Evolutionary conservation across 2,888 invertebrate species (phyloP).

Genomic region (Octodonta nipae): DNA sequence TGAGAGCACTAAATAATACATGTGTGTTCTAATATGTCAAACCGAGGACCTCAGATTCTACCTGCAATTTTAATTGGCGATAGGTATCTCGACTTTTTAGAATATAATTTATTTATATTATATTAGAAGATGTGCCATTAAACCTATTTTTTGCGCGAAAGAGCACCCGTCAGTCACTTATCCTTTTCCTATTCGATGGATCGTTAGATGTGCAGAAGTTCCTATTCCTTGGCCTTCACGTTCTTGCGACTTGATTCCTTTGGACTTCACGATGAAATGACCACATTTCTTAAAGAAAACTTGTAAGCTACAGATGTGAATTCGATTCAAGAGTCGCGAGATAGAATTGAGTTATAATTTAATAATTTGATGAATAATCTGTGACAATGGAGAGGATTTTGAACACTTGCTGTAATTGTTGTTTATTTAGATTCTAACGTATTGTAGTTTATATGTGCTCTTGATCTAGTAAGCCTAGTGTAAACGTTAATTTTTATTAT

Average conservation of each 20-base stretch:
- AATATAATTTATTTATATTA: not conserved
- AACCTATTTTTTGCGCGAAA: not conserved
- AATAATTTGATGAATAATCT: not conserved
- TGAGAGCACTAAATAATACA: too few species aligned
- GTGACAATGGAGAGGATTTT: not conserved
- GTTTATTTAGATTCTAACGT: too few species aligned
- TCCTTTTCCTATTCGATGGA: not conserved
- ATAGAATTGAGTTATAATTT: not conserved
- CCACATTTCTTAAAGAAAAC: not conserved
- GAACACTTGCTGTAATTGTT: slow-evolving; percentile 2
- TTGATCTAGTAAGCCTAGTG: too few species aligned
- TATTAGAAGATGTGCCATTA: not conserved
- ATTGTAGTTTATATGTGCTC: too few species aligned
- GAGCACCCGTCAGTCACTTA: not conserved
- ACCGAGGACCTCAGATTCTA: not conserved
- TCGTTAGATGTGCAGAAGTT: not conserved
- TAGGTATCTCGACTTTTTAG: not conserved
- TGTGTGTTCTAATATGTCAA: too few species aligned
- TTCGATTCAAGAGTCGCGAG: not conserved
- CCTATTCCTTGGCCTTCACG: not conserved
- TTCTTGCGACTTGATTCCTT: not conserved
- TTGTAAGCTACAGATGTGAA: not conserved
- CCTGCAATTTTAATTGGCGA: not conserved
- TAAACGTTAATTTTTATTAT: too few species aligned
- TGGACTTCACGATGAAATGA: not conserved